A percentile compares a stretch with the other conserved stretches of the same genome.
These are phyloP conservation scores for Lycophotia porphyrea DNA, from an alignment of 2,888 invertebrate genomes.

Conservation along the genomic window DNA sequence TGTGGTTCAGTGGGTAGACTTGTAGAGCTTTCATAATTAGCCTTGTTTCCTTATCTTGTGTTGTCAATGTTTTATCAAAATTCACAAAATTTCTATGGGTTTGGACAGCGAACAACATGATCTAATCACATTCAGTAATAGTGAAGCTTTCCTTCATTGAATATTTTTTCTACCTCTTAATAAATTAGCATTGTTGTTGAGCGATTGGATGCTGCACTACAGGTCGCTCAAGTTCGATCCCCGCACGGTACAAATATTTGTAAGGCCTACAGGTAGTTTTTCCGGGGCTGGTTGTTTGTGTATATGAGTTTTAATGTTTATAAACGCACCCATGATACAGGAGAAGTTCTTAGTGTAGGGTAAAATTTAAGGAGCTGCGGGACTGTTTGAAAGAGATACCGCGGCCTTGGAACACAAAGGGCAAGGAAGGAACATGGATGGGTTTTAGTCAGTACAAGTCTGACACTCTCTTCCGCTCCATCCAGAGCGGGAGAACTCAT, in stretches of 20 bases:
- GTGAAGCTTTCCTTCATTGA: not conserved
- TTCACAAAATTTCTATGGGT: not conserved
- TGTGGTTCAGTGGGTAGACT: not conserved
- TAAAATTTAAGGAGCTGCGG: not conserved
- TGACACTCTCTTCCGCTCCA: too few species aligned
- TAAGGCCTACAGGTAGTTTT: not conserved
- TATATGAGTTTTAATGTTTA: not conserved
- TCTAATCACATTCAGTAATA: not conserved
- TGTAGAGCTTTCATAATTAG: conserved; percentile 25
- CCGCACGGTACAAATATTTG: not conserved
- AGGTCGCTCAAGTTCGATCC: not conserved
- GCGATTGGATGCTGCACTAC: not conserved
- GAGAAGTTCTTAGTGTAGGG: not conserved
- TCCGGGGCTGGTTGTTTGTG: not conserved
- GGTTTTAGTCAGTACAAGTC: too few species aligned
- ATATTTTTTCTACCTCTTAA: not conserved
- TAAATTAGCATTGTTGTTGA: not conserved
- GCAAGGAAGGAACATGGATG: too few species aligned
- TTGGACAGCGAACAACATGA: not conserved
- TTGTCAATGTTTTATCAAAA: not conserved
- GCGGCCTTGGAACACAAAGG: too few species aligned
- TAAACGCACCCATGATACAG: not conserved
- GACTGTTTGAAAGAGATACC: too few species aligned
- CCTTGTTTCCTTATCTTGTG: conserved; percentile 1
- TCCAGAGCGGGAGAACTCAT: too few species aligned